Conservation (phyloP, 2,113 vertebrate genomes). For the Varanus komodoensis region DNA sequence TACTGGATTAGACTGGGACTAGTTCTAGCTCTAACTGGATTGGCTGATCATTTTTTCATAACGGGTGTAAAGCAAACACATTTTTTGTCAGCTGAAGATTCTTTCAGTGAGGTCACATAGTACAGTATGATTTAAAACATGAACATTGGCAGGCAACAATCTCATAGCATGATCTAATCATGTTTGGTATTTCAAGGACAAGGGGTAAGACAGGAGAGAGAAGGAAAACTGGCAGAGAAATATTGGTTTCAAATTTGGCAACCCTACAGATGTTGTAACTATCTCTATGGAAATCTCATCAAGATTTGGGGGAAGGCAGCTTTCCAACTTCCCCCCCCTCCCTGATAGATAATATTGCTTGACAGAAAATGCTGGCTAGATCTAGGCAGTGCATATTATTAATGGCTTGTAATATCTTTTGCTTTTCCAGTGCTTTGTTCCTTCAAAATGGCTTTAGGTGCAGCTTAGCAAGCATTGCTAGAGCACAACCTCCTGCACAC, state of each 20-base stretch:
- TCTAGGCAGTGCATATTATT: not conserved
- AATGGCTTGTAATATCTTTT: not conserved
- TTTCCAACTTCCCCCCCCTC: constrained; percentile 41
- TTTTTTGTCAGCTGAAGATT: constrained; percentile 66
- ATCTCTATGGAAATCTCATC: constrained; percentile 62
- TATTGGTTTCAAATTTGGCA: constrained; percentile 68
- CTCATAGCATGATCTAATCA: constrained; percentile 73
- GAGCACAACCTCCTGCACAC: not conserved
- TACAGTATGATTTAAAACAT: constrained; percentile 71
- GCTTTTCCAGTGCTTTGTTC: not conserved
- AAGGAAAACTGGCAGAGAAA: constrained; percentile 57
- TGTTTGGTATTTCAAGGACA: constrained; percentile 63
- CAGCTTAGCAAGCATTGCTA: not conserved
- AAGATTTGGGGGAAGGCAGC: constrained; percentile 44
- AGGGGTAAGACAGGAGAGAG: not conserved
- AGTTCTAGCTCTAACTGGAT: constrained; percentile 54
- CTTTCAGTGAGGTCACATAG: constrained; percentile 68
- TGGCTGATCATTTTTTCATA: constrained; percentile 42
- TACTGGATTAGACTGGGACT: constrained; percentile 48
- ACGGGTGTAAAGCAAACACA: constrained; percentile 66
- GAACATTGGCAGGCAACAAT: constrained; percentile 60
- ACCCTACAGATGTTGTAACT: constrained; percentile 60
- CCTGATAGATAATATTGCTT: constrained; percentile 45
- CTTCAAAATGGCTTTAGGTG: not conserved
- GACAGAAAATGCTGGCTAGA: not conserved